Conservation (phyloP, 2,888 invertebrate species). For the Invenusta paracnida region DNA sequence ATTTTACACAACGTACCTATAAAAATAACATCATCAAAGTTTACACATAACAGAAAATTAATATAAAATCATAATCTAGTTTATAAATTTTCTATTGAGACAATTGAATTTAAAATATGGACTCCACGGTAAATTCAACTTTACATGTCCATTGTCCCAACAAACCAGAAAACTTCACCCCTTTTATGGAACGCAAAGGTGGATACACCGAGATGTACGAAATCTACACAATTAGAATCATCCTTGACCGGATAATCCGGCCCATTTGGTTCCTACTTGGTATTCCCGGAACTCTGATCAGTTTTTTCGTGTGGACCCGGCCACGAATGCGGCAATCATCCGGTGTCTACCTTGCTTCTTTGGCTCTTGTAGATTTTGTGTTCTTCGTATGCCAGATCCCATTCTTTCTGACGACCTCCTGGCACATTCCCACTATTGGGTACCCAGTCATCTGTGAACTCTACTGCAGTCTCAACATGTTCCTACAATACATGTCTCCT, state of each 20-base stretch:
- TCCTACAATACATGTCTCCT: constrained; percentile 57
- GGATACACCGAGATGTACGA: constrained; percentile 9
- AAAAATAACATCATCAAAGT: too few species aligned
- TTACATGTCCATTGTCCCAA: constrained; percentile 28
- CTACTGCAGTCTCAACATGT: constrained; percentile 54
- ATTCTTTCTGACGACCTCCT: constrained; percentile 53
- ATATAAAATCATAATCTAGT: too few species aligned
- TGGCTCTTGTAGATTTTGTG: constrained; percentile 56
- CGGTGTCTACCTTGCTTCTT: constrained; percentile 58
- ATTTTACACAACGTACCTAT: too few species aligned
- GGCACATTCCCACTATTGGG: constrained; percentile 51
- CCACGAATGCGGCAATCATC: constrained; percentile 59
- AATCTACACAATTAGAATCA: constrained; percentile 2
- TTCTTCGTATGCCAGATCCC: constrained; percentile 54
- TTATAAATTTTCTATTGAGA: too few species aligned
- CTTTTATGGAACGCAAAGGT: not conserved
- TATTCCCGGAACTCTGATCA: constrained; percentile 58
- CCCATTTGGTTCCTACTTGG: constrained; percentile 56
- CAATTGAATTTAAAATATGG: too few species aligned
- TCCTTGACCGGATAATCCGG: constrained; percentile 47
- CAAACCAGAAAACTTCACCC: not conserved
- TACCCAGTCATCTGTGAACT: constrained; percentile 54
- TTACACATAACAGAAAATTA: too few species aligned
- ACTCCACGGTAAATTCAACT: too few species aligned
- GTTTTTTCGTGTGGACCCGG: constrained; percentile 57